phyloP scores from a whole-genome alignment of 2,888 invertebrate genomes.

The Doris montereyensis region DNA sequence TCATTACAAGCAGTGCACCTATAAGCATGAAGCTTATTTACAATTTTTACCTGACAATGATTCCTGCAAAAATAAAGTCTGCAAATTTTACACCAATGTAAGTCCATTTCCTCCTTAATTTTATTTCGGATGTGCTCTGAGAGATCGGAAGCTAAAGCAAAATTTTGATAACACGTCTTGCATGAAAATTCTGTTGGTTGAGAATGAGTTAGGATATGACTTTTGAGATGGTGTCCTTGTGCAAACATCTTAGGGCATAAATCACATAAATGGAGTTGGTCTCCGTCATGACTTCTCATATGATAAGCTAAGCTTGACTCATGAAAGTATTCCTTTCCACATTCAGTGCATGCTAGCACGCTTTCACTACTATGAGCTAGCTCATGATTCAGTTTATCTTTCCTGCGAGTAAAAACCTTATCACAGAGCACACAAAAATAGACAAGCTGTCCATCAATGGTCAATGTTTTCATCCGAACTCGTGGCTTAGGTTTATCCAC shows the following conservation, averaged over 20 bases:
- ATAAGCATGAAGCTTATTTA: slow-evolving; percentile 35
- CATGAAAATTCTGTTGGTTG: slow-evolving; percentile 39
- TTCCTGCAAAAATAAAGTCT: slow-evolving; percentile 33
- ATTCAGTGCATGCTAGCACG: slow-evolving; percentile 36
- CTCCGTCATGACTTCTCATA: slow-evolving; percentile 39
- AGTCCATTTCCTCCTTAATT: slow-evolving; percentile 31
- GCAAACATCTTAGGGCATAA: slow-evolving; percentile 42
- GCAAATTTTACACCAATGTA: slow-evolving; percentile 39
- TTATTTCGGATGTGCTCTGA: slow-evolving; percentile 21
- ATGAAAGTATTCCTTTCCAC: slow-evolving; percentile 41
- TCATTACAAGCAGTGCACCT: slow-evolving; percentile 40
- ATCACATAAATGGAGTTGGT: slow-evolving; percentile 37
- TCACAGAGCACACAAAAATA: slow-evolving; percentile 42
- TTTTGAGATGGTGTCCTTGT: slow-evolving; percentile 39
- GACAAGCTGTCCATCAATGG: slow-evolving; percentile 40
- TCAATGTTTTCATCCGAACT: slow-evolving; percentile 40
- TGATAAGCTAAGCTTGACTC: slow-evolving; percentile 40
- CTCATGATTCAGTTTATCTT: slow-evolving; percentile 42
- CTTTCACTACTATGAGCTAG: slow-evolving; percentile 39
- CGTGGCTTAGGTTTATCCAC: slow-evolving; percentile 7
- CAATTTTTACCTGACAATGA: slow-evolving; percentile 6
- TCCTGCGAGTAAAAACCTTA: slow-evolving; percentile 39
- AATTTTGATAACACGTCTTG: slow-evolving; percentile 38
- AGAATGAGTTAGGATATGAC: slow-evolving; percentile 39
- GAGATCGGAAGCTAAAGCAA: slow-evolving; percentile 29